Percentiles rank a stretch among this genome's conserved stretches.
phyloP scores from a whole-genome alignment of 2,797 vertebrate species.

The Danio kyathit region DNA sequence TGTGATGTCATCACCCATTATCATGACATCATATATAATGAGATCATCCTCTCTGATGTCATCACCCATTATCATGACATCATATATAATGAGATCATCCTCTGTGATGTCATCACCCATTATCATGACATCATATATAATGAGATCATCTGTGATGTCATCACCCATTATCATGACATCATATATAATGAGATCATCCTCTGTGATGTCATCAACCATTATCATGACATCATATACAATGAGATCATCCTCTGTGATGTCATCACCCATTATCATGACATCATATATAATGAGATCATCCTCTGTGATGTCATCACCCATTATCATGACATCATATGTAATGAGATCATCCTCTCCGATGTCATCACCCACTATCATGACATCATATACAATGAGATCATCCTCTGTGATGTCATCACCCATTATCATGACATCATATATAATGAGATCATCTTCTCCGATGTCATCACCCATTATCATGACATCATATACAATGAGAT shows the following conservation, averaged over 20 bases:
- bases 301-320: not conserved
- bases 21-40: not conserved
- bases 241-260: conserved; percentile 23
- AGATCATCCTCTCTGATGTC: not conserved
- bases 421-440: not conserved
- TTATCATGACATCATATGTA: not conserved
- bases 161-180: not conserved
- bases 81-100: not conserved
- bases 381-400: not conserved
- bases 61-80: not conserved
- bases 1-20: not conserved
- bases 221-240: not conserved
- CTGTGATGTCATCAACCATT: not conserved
- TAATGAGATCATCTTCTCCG: not conserved
- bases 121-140: not conserved
- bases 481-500: not conserved
- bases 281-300: not conserved
- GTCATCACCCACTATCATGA: not conserved
- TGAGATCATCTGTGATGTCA: conserved; percentile 25
- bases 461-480: not conserved
- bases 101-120: not conserved
- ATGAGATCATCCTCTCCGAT: not conserved
- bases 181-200: not conserved
- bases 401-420: not conserved
- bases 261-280: not conserved